Base-by-base conservation (phyloP, 2,888 invertebrate species). In the Luperina nickerlii region DNA sequence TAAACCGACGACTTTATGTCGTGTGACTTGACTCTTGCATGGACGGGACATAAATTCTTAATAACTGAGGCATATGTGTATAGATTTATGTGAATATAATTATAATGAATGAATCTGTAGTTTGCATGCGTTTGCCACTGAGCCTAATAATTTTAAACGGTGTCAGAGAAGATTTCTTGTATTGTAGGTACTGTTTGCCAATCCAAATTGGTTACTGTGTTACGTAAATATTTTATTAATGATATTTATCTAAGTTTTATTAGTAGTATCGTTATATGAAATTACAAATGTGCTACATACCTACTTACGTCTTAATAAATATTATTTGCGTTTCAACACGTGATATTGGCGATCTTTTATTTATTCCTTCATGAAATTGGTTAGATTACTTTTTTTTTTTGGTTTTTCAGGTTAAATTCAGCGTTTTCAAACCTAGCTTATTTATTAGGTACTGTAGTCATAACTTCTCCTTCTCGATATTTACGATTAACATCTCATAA, bases 1-100 rank as follows among this genome's bases (percentile, higher is more conserved):
- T 91, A 92, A 91, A 88, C 90, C 90, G 90, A 90, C 91, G 79
- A 90, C 90, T 90, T 89, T 90, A 88, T 87, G 84, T 91, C 89
- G 88, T 89, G 90, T 88, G 91, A 83, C 84, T 85, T 74, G 84
- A 77, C 74, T 82, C 79, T 84, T 82, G 82, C 81, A 79, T 82
- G 70, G 79, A 85, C 89, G 83, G 84, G 85, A 86, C 89, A 83
- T 74, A 79, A 74, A 83, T 84, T 74, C 76, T 88, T 85, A 89
- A 85, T 83, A 86, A 83, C 79, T 77, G 66, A 80, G 48, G 72
- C 70, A 77, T 75, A 81, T 74, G 51, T 77, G 57, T 73, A 87
- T 79, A 68, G 57, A 76, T 83, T 81, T 88, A 79, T 82, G 71
- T 76, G 68, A 76, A 79, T 79, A 67, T 87, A 79, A 87, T 79